phyloP scores from a whole-genome alignment of 2,888 invertebrate genomes.

The Ennomos quercinarius region DNA sequence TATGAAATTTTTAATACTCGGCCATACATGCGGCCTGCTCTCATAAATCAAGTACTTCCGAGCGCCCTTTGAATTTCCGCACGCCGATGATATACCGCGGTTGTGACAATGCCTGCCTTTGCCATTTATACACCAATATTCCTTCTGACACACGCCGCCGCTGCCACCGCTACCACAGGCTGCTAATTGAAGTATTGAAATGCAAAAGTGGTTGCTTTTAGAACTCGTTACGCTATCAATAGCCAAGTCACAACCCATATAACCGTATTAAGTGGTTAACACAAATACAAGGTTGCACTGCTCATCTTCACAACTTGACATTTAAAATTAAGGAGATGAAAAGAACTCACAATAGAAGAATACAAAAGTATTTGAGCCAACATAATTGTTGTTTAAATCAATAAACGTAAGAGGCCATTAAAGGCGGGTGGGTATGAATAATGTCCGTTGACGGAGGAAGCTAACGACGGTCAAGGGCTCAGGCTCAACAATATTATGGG shows the following conservation, averaged over 20 bases:
- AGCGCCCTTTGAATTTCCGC: conserved; percentile 78
- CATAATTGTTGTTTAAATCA: conserved; percentile 32
- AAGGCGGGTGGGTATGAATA: conserved; percentile 39
- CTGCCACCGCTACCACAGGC: conserved; percentile 47
- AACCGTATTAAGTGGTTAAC: background rate
- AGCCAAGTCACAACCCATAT: background rate
- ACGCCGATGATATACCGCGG: conserved; percentile 74
- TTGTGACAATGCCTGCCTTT: conserved; percentile 75
- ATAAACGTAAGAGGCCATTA: conserved; percentile 42
- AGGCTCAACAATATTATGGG: conserved; percentile 43
- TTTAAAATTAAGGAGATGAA: conserved; percentile 1
- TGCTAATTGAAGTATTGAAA: conserved; percentile 52
- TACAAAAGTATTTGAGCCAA: conserved; percentile 8
- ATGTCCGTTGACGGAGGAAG: conserved; percentile 37
- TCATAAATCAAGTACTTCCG: conserved; percentile 81
- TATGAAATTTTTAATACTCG: conserved; percentile 78
- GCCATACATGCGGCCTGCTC: conserved; percentile 69
- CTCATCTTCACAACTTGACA: background rate
- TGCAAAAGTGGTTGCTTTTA: conserved; percentile 35
- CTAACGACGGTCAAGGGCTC: conserved; percentile 46
- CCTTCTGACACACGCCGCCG: conserved; percentile 63
- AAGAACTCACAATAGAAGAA: background rate
- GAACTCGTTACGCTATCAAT: conserved; percentile 12
- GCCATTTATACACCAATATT: conserved; percentile 73
- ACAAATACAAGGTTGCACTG: too few species aligned